Conservation (phyloP, 92 coral and sea anemone species). For the Parazoanthus atlanticus region DNA sequence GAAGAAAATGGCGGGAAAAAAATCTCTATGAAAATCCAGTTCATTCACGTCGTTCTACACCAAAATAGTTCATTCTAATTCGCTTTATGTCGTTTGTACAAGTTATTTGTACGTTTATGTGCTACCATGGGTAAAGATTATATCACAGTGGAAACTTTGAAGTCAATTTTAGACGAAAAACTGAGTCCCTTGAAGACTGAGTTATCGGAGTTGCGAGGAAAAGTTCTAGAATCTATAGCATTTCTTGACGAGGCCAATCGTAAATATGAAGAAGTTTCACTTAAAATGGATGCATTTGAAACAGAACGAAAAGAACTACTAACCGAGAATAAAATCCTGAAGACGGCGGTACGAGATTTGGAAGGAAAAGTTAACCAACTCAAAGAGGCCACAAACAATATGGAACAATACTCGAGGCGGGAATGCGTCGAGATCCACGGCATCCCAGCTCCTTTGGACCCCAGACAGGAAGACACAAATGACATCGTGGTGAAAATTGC, state of each 20-base stretch:
- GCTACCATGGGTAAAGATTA: neutral
- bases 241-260: neutral
- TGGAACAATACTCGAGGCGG: neutral
- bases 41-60: neutral
- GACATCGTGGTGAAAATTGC: slow-evolving; percentile 35
- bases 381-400: neutral
- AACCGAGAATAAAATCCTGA: neutral
- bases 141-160: neutral
- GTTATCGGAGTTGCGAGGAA: too few relatives aligned
- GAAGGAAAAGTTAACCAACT: neutral
- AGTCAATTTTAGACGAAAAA: too few relatives aligned
- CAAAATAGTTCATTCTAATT: neutral
- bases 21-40: too few relatives aligned
- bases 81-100: neutral
- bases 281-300: neutral
- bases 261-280: neutral
- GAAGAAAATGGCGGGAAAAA: neutral
- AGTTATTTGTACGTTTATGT: neutral
- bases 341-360: neutral
- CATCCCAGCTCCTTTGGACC: slow-evolving; percentile 27
- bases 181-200: too few relatives aligned
- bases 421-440: slow-evolving; percentile 44
- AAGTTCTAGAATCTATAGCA: neutral
- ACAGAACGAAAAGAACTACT: neutral
- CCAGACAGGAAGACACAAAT: slow-evolving; percentile 28